A percentile compares a stretch with the other conserved stretches of the same genome.
phyloP scores from a whole-genome alignment of 1,140 invertebrate genomes.

The Rhagoletis pomonella region DNA sequence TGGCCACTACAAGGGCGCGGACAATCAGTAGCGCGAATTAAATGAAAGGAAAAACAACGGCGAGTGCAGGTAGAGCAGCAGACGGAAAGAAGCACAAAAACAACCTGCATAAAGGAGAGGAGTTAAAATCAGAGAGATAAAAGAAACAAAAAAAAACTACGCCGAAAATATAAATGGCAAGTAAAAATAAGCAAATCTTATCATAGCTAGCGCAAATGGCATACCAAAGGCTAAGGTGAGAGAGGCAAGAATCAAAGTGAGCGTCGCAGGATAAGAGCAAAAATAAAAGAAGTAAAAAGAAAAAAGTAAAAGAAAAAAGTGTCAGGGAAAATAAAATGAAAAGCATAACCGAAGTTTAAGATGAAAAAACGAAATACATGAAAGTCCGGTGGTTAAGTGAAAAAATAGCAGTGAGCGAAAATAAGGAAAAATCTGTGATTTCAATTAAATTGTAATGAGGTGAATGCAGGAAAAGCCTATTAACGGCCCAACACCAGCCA shows the following conservation, averaged over 20 bases:
- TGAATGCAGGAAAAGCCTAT: constrained; percentile 37
- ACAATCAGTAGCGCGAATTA: background rate
- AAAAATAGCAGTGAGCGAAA: background rate
- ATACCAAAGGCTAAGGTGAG: background rate
- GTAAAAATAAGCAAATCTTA: background rate
- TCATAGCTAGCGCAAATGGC: background rate
- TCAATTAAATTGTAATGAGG: constrained; percentile 31
- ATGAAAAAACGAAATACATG: background rate
- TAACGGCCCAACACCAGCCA: background rate
- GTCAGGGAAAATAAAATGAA: background rate
- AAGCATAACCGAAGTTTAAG: background rate
- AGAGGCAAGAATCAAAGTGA: background rate
- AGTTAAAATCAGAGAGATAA: constrained; percentile 31
- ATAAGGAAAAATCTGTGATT: background rate
- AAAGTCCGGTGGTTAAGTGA: background rate
- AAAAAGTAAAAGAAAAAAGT: background rate
- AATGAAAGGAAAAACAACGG: background rate
- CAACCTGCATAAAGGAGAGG: background rate
- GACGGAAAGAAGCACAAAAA: background rate
- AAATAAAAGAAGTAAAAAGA: background rate
- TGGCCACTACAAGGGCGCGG: background rate
- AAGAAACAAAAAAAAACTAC: background rate
- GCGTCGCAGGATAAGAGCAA: background rate
- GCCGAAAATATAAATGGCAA: background rate
- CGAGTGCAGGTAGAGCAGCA: background rate